These are phyloP conservation scores for Nautilus pompilius DNA, from an alignment of 1,140 invertebrate genomes.

Conservation along the genomic window DNA sequence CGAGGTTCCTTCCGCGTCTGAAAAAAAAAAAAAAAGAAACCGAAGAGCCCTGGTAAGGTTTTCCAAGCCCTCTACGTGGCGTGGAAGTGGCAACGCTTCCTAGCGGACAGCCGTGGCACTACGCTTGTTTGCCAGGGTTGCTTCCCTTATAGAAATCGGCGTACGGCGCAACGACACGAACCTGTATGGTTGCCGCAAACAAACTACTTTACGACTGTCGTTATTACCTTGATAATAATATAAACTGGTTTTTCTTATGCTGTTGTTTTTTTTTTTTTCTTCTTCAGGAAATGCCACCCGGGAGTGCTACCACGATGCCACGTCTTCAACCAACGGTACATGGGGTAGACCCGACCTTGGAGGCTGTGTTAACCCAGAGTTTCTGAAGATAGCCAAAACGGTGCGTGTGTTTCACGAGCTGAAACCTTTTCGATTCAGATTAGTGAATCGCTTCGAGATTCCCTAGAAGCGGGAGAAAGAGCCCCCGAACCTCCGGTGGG, in stretches of 20 bases:
- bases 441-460: no score
- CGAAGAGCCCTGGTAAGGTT: no score
- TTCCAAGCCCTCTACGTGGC: no score
- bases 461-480: constrained; percentile 2
- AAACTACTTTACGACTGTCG: neutral
- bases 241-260: neutral
- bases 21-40: no score
- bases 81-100: no score
- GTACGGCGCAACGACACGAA: neutral
- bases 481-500: neutral
- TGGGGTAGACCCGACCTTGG: constrained; percentile 26
- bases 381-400: neutral
- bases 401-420: no score
- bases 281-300: constrained; percentile 9
- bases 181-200: neutral
- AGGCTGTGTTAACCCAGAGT: constrained; percentile 18
- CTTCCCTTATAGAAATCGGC: neutral
- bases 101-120: neutral
- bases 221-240: constrained; percentile 1
- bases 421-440: no score
- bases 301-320: constrained; percentile 7
- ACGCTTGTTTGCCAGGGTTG: constrained; percentile 1
- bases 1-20: no score
- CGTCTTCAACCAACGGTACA: constrained; percentile 7
- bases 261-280: neutral